Evolutionary conservation across 2,797 vertebrate species (phyloP).

Genomic region (Phylloscopus collybita): DNA sequence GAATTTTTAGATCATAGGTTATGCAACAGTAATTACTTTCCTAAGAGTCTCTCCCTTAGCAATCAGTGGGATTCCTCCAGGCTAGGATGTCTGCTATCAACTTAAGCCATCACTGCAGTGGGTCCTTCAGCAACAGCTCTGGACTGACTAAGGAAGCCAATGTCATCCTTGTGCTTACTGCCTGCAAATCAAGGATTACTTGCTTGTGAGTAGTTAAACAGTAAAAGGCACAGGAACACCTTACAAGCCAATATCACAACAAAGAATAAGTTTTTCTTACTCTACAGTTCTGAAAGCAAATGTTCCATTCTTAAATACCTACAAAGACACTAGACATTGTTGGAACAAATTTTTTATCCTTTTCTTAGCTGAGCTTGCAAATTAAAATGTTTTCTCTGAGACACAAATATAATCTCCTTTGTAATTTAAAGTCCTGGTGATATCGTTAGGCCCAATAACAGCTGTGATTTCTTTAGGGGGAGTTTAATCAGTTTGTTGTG

Average conservation of each 20-base stretch:
- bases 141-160: not conserved
- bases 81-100: not conserved
- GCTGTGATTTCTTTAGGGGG: conserved; percentile 76
- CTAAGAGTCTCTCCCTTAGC: not conserved
- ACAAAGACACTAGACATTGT: not conserved
- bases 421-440: conserved; percentile 57
- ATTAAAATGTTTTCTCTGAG: conserved; percentile 49
- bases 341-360: not conserved
- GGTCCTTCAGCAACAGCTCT: not conserved
- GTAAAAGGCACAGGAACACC: not conserved
- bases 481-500: conserved; percentile 75
- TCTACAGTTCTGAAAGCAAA: not conserved
- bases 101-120: not conserved
- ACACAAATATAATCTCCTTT: conserved; percentile 55
- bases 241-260: not conserved
- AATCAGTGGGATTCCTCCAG: not conserved
- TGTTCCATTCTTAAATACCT: not conserved
- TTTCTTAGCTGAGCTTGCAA: conserved; percentile 32
- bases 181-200: not conserved
- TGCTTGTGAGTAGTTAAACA: not conserved
- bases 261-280: not conserved
- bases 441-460: conserved; percentile 72
- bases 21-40: not conserved
- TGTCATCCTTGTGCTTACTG: not conserved
- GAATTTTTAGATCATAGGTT: not conserved